A percentile compares a stretch with the other conserved stretches of the same genome.
phyloP scores from a whole-genome alignment of 23 tunicate genomes.

The Halocynthia roretzi region DNA sequence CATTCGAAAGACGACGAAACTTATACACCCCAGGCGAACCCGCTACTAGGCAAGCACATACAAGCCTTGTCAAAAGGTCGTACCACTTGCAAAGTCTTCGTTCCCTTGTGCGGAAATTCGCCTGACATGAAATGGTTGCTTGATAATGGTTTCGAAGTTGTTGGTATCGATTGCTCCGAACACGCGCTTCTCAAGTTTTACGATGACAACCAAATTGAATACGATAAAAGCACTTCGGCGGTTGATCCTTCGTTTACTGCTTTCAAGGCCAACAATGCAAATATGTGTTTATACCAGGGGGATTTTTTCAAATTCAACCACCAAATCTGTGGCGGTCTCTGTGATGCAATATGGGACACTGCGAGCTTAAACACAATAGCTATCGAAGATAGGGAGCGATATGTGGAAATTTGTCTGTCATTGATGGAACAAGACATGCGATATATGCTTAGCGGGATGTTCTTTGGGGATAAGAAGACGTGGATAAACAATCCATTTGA shows the following conservation, averaged over 20 bases:
- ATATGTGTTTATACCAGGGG: conserved; percentile 44
- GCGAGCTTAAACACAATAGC: conserved; percentile 42
- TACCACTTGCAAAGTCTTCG: conserved; percentile 17
- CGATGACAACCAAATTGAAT: conserved; percentile 43
- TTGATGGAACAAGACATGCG: conserved; percentile 32
- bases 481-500: conserved; percentile 56
- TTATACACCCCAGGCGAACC: conserved; percentile 29
- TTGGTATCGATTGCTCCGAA: conserved; percentile 66
- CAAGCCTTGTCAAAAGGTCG: background rate
- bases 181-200: conserved; percentile 46
- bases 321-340: conserved; percentile 29
- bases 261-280: conserved; percentile 26
- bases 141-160: conserved; percentile 32
- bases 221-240: conserved; percentile 15
- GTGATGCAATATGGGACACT: conserved; percentile 68
- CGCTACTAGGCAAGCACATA: conserved; percentile 45
- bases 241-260: conserved; percentile 5
- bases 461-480: conserved; percentile 40
- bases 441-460: conserved; percentile 46
- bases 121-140: conserved; percentile 65
- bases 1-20: conserved; percentile 16
- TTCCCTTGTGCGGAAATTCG: conserved; percentile 74
- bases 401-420: conserved; percentile 15
- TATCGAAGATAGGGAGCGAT: conserved; percentile 24
- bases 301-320: conserved; percentile 44